Base-by-base conservation (phyloP, 2,113 vertebrate species). In the Alethe castanea region DNA sequence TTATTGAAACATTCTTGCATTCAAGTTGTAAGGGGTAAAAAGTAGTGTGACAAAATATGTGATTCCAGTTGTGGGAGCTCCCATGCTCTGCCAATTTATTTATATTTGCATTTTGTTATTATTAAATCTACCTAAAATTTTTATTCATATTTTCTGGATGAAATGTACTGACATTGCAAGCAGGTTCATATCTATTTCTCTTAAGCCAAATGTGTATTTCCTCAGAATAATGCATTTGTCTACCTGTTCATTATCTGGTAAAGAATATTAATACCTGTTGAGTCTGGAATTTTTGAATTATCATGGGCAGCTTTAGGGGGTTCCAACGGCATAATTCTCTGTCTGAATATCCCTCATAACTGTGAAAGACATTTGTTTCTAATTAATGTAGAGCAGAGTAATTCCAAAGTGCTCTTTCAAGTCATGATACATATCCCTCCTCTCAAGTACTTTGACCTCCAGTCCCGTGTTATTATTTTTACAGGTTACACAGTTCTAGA, bases 1-100 rank as follows among this genome's bases (percentile, higher is more conserved):
- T 96, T 93, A 69, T 19, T 85, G 82, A 86, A 93, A 62, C 79
- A 93, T 93, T 83, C 48, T 74, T 79, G 64, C 72, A 31, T 81
- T 60, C 24, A 60, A 59, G 64, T 60, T 86, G 10, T 67, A 76
- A 86, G 19, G 25, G 28, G 9, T 84, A 81, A 88, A 88, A 83
- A 35, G n/a, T 64, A 81, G 44, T 2, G 0, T 93, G 67, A 86
- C 36, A 23, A 81, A 61, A 25, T 60, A 24, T n/a, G 28, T 50
- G 45, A 85, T 69, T 61, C 57, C 53, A 47, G 19, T 56, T 81
- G 28, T 96, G 65, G 29, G 36, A 92, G 36, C 25, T 92, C 23
- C 44, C 6, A 6, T 79, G 33, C 45, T 84, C 91, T 91, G 35
- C 52, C 4, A 4, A 35, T 88, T 64, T 70, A 53, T 77, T 80